These are phyloP conservation scores for Atherinomorus stipes DNA, from an alignment of 2,113 vertebrate species.

Conservation along the genomic window DNA sequence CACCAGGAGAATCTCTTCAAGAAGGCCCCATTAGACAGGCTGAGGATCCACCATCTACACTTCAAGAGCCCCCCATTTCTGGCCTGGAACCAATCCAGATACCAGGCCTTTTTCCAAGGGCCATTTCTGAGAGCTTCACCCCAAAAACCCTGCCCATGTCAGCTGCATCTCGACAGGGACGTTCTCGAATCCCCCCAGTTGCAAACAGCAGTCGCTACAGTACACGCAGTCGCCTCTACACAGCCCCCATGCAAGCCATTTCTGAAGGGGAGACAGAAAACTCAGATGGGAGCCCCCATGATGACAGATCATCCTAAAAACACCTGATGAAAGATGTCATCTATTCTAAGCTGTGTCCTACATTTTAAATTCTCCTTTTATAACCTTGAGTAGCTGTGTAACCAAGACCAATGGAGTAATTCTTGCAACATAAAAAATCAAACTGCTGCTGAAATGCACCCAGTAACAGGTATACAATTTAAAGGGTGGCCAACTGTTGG, in stretches of 20 bases:
- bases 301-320: constrained; percentile 96
- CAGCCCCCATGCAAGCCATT: constrained; percentile 98
- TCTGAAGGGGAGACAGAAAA: constrained; percentile 98
- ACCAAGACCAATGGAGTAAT: constrained; percentile 26
- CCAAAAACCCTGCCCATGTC: constrained; percentile 90
- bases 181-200: constrained; percentile 92
- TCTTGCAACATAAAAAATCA: constrained; percentile 43
- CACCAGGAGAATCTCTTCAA: constrained; percentile 84
- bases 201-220: constrained; percentile 99
- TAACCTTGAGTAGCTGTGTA: constrained; percentile 39
- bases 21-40: constrained; percentile 68
- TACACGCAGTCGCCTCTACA: constrained; percentile 95
- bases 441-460: constrained; percentile 51
- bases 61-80: constrained; percentile 67
- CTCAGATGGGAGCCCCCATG: constrained; percentile 96
- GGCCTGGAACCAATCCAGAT: constrained; percentile 77
- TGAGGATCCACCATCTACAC: constrained; percentile 81
- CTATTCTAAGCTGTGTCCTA: constrained; percentile 41
- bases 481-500: constrained; percentile 48
- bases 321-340: constrained; percentile 32
- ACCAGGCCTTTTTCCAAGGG: constrained; percentile 85
- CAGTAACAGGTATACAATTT: constrained; percentile 35
- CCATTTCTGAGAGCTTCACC: constrained; percentile 91
- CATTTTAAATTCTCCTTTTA: constrained; percentile 60
- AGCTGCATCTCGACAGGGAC: constrained; percentile 91